Conservation (phyloP, 2,797 vertebrate species). For the Sebastolobus alascanus region DNA sequence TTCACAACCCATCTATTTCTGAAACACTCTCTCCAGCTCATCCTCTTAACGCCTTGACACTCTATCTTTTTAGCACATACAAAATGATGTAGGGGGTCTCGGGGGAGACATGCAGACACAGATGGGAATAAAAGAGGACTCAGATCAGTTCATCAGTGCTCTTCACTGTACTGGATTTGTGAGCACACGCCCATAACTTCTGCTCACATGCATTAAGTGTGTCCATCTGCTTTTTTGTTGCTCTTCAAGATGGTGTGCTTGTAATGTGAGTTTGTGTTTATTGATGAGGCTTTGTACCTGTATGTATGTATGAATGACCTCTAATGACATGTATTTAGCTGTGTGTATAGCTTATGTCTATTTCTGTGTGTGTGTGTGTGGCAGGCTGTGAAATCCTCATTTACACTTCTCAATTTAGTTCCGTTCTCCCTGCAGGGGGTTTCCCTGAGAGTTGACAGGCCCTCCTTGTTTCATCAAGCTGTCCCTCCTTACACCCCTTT, state of each 20-base stretch:
- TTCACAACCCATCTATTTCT: conserved; percentile 82
- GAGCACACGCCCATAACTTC: conserved; percentile 9
- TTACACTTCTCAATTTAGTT: conserved; percentile 64
- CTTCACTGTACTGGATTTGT: conserved; percentile 15
- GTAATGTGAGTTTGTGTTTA: not conserved
- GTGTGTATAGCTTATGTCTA: not conserved
- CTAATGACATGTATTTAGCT: not conserved
- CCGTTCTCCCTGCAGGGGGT: conserved; percentile 31
- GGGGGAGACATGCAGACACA: conserved; percentile 52
- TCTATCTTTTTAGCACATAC: conserved; percentile 77
- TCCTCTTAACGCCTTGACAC: conserved; percentile 75
- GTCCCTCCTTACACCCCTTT: conserved; percentile 7
- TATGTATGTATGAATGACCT: not conserved
- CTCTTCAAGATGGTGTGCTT: not conserved
- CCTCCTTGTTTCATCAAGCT: conserved; percentile 20
- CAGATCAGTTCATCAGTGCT: conserved; percentile 32
- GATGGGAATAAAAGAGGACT: conserved; percentile 44
- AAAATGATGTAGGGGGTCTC: conserved; percentile 69
- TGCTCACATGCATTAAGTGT: not conserved
- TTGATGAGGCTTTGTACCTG: not conserved
- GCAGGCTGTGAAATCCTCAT: conserved; percentile 55
- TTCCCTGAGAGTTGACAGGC: conserved; percentile 42
- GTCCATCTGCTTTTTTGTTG: conserved; percentile 13
- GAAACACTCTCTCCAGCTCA: conserved; percentile 76
- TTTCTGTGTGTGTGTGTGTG: not conserved